A percentile compares a stretch with the other conserved stretches of the same genome.
Evolutionary conservation across 1,140 invertebrate genomes (phyloP).

Genomic region (Brachionus rotundiformis): DNA sequence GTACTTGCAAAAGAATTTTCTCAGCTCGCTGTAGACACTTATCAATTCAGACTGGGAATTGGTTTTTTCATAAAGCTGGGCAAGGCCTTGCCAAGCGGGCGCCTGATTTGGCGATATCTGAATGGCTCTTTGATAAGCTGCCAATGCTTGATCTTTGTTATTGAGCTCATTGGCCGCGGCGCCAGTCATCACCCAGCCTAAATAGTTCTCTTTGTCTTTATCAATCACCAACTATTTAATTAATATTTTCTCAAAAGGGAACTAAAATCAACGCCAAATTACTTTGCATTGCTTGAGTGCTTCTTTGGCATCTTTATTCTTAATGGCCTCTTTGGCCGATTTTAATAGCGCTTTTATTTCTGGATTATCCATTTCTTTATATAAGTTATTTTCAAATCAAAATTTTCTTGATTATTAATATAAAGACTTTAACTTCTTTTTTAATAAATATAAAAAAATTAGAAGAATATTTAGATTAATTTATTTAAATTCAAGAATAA

Average conservation of each 20-base stretch:
- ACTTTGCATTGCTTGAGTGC: slow-evolving; percentile 45
- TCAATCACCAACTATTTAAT: slow-evolving; percentile 29
- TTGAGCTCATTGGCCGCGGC: slow-evolving; percentile 29
- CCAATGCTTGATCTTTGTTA: slow-evolving; percentile 46
- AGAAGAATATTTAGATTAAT: neutral
- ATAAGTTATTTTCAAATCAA: neutral
- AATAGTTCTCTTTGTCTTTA: slow-evolving; percentile 49
- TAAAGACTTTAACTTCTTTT: slow-evolving; percentile 33
- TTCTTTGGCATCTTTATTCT: slow-evolving; percentile 41
- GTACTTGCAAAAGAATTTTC: slow-evolving; percentile 28
- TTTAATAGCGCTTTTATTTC: slow-evolving; percentile 42
- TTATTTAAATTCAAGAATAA: neutral
- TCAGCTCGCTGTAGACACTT: slow-evolving; percentile 33
- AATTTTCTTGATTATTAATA: neutral
- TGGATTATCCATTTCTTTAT: slow-evolving; percentile 37
- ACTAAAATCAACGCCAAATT: neutral
- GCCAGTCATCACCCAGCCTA: slow-evolving; percentile 46
- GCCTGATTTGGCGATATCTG: slow-evolving; percentile 24
- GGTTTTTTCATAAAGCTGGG: slow-evolving; percentile 44
- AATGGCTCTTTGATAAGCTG: slow-evolving; percentile 48
- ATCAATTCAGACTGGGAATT: slow-evolving; percentile 33
- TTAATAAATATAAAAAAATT: neutral
- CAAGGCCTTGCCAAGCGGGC: slow-evolving; percentile 49
- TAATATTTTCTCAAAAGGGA: neutral
- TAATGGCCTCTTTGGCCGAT: slow-evolving; percentile 51